Evolutionary conservation across 2,888 invertebrate species (phyloP), one percentile per base, ranked within the genome.

Genomic region (Cataglyphis livida): DNA sequence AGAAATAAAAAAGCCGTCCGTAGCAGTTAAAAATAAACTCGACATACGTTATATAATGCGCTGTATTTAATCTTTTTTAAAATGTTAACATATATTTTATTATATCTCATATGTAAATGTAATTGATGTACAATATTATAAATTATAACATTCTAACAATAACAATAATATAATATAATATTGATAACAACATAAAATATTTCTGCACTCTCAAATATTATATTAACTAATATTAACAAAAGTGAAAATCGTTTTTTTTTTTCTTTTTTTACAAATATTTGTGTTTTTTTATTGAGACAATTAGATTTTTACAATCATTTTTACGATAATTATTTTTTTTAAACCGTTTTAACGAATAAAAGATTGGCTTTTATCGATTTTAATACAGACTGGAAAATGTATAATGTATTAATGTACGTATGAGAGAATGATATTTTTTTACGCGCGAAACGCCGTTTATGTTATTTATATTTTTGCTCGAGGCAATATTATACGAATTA

Each of bases 321-420:
- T 61, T 28, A n/a, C 61, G 15, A 2, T 73, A 73, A 73, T 73
- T 73, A 41, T 1, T 12, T n/a, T 73, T 61, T 61, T 57, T 28
- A 59, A 73, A 41, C 28, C 28, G 4, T 38, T 21, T n/a, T 65
- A 51, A 25, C 35, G 25, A 0, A 41, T 38, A 32, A 76, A 76
- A 62, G 44, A 1, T 25, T 25, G 25, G 25, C 25, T 25, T 25
- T 25, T 25, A 25, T 1, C 25, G 25, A 25, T 59, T 73, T 21
- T 9, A 15, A 51, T 62, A 48, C 35, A 65, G 38, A 65, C 41
- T 54, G 68, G 21, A 15, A 44, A 54, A 6, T 3, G 5, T 9
- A 15, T 25, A 76, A 57, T 35, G 21, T 15, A 59, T 44, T 44
- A 32, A 74, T 32, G 62, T 12, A 75, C 12, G 32, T 25, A 6